Evolutionary conservation across 1,140 invertebrate genomes (phyloP).

Genomic region (Tetramorium simillimum): DNA sequence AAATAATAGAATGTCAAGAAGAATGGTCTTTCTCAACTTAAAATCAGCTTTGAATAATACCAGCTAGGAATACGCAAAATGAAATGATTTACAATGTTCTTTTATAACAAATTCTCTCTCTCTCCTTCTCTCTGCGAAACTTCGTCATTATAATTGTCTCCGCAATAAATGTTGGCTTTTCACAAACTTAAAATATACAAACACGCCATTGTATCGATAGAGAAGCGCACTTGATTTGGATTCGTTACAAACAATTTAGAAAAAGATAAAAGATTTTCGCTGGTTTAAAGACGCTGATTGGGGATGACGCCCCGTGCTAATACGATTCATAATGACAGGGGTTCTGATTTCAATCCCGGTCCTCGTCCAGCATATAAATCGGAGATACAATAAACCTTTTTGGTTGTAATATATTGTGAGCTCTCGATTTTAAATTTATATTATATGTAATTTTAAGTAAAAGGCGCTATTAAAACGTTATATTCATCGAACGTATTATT

Average conservation of each 20-base stretch:
- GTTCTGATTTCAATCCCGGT: too few species aligned
- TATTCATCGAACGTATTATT: background rate
- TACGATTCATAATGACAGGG: too few species aligned
- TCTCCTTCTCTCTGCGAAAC: background rate
- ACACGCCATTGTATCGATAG: background rate
- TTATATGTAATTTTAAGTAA: too few species aligned
- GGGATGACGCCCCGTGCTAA: too few species aligned
- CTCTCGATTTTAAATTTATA: too few species aligned
- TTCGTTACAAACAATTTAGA: constrained; percentile 33
- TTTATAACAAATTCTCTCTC: background rate
- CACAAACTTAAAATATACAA: constrained; percentile 40
- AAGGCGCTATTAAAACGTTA: background rate
- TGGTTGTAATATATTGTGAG: too few species aligned
- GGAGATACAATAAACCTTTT: too few species aligned
- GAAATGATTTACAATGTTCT: background rate
- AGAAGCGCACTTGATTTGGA: background rate
- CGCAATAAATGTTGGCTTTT: background rate
- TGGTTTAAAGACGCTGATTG: background rate
- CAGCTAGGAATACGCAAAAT: background rate
- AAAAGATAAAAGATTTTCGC: constrained; percentile 23
- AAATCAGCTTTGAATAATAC: constrained; percentile 20
- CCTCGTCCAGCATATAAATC: too few species aligned
- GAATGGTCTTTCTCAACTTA: background rate
- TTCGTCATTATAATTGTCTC: background rate
- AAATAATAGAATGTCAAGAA: background rate